Evolutionary conservation across 2,888 invertebrate genomes (phyloP), one percentile per base, ranked within the genome.

Genomic region (Octonoba sinensis): DNA sequence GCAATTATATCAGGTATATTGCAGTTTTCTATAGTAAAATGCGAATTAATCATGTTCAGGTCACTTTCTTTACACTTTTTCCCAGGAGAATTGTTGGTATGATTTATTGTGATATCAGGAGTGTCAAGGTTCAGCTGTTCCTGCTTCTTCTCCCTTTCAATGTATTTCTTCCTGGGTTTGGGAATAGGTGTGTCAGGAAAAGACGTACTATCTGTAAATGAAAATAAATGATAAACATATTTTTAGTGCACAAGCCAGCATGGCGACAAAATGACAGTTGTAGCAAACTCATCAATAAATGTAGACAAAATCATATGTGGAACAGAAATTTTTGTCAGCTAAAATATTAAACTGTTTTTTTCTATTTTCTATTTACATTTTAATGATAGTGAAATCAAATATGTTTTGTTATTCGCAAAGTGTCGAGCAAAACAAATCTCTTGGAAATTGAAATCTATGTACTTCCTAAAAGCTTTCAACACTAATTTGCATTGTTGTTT

Each of bases 1-100:
- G 74, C 70, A 24, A 82, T 82, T 6, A 82, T 82, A 16, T 82
- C 81, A 0, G 81, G 81, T 46, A 82, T 82, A 36, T 44, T 56
- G 24, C 56, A 56, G 22, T 75, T 82, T 56, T 71, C 70, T 24
- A 57, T 27, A 15, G 49, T 51, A 8, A 51, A 24, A 51, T 60
- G 72, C n/a, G 36, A 51, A n/a, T 20, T 59, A 15, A 75, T 65
- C 16, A 36, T 47, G 44, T 22, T 72, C 15, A 12, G 20, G 22
- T 70, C 56, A 56, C 59, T 49, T 12, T 73, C 60, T 54, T 44
- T 57, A 3, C 51, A 65, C 12, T 54, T 44, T 6, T 70, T 64
- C 13, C 11, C 16, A 16, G 20, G 49, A 22, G n/a, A 11, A 22
- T 70, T 59, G 36, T 54, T 47, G 13, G 69, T 54, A 47, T 81